Evolutionary conservation across 2,113 vertebrate genomes (phyloP).

Genomic region (Lamprotornis superbus): DNA sequence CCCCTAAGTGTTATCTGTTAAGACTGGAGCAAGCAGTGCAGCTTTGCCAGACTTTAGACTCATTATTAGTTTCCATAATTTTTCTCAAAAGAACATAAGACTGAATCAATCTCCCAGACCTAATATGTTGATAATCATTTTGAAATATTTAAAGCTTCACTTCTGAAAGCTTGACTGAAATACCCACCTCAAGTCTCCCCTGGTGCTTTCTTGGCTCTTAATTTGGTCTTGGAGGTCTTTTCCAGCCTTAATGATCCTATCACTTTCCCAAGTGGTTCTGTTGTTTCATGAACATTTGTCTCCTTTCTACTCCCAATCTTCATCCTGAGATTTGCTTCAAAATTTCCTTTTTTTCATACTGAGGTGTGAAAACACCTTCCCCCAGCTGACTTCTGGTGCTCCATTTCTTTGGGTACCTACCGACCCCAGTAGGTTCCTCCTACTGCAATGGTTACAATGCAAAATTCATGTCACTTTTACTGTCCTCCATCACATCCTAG

Average conservation of each 20-base stretch:
- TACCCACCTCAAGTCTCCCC: not conserved
- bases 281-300: not conserved
- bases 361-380: not conserved
- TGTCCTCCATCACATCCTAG: not conserved
- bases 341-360: not conserved
- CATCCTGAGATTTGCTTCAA: not conserved
- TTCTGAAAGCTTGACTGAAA: slow-evolving; percentile 19
- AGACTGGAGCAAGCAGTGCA: slow-evolving; percentile 28
- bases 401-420: not conserved
- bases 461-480: not conserved
- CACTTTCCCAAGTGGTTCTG: not conserved
- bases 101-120: slow-evolving; percentile 52
- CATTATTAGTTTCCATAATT: slow-evolving; percentile 71
- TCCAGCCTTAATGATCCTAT: not conserved
- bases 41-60: slow-evolving; percentile 48
- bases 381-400: not conserved
- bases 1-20: slow-evolving; percentile 63
- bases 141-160: slow-evolving; percentile 60
- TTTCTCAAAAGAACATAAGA: slow-evolving; percentile 62
- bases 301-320: not conserved
- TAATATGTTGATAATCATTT: slow-evolving; percentile 58
- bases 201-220: not conserved
- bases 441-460: not conserved
- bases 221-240: not conserved
- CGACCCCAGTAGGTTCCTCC: not conserved